A percentile compares a stretch with the other conserved stretches of the same genome.
Conservation (phyloP, 1,140 invertebrate genomes). For the Cotesia typhae region DNA sequence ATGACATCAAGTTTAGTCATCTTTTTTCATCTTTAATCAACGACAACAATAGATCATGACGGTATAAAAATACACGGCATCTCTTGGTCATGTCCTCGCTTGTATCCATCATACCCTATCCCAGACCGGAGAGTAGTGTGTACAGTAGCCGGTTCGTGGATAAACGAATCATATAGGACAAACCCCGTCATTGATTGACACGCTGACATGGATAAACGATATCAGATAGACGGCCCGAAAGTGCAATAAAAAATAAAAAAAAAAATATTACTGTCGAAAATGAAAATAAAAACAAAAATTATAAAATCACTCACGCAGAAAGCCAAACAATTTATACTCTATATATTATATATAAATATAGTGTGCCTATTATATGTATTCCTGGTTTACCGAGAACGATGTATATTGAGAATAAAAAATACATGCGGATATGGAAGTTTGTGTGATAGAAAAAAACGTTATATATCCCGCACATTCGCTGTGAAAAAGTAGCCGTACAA, state of each 20-base stretch:
- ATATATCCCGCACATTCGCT: conserved; percentile 32
- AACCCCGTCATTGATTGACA: conserved; percentile 32
- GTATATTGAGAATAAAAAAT: neutral
- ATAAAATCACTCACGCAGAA: conserved; percentile 37
- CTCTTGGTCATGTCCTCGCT: neutral
- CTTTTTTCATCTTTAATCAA: neutral
- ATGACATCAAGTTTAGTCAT: too few relatives aligned
- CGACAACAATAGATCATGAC: conserved; percentile 3
- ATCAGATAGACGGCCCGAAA: conserved; percentile 7
- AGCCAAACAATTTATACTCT: conserved; percentile 33
- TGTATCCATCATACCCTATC: conserved; percentile 22
- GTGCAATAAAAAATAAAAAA: conserved; percentile 14
- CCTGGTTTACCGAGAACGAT: neutral
- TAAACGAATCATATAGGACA: conserved; percentile 29
- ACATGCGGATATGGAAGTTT: neutral
- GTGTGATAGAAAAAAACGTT: conserved; percentile 7
- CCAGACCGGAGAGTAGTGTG: too few relatives aligned
- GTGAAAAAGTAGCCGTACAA: conserved; percentile 12
- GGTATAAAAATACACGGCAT: neutral
- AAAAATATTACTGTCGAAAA: neutral
- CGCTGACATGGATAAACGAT: conserved; percentile 39
- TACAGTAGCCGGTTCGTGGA: conserved; percentile 24
- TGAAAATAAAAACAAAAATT: conserved; percentile 27
- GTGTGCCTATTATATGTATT: too few relatives aligned
- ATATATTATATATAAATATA: neutral